Percentiles rank a stretch among this genome's conserved stretches.
These are phyloP conservation scores for Heliconius cydno DNA, from an alignment of 2,888 invertebrate species.

Conservation along the genomic window DNA sequence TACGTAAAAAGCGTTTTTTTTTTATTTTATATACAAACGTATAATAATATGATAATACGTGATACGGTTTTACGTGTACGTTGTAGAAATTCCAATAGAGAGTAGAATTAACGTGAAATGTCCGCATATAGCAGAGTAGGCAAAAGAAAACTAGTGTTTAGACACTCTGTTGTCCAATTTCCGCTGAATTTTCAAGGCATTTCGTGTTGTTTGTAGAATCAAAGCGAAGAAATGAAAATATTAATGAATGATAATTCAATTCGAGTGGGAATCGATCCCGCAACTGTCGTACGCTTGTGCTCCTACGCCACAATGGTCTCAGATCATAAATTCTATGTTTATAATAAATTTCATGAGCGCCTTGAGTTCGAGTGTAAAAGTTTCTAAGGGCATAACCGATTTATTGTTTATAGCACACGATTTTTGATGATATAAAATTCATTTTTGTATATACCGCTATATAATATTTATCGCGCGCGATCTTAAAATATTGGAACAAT, in stretches of 20 bases:
- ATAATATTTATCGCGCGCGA: slow-evolving; percentile 1
- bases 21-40: slow-evolving; percentile 29
- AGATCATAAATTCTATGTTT: slow-evolving; percentile 6
- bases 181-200: too few species aligned
- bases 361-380: slow-evolving; percentile 6
- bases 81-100: not conserved
- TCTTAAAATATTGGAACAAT: not conserved
- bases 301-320: too few species aligned
- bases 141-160: too few species aligned
- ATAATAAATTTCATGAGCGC: slow-evolving; percentile 25
- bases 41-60: slow-evolving; percentile 30
- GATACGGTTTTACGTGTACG: slow-evolving; percentile 19
- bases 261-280: too few species aligned
- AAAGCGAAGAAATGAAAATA: too few species aligned
- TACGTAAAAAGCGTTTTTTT: slow-evolving; percentile 35
- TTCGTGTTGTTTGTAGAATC: too few species aligned
- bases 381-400: slow-evolving; percentile 7
- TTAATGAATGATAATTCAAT: too few species aligned
- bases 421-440: slow-evolving; percentile 13
- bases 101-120: slow-evolving; percentile 2
- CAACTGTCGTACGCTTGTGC: too few species aligned
- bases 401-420: slow-evolving; percentile 13
- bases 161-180: too few species aligned
- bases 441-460: not conserved
- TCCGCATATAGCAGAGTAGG: too few species aligned